phyloP scores from a whole-genome alignment of 2,113 vertebrate genomes.

The Tragulus kanchil region DNA sequence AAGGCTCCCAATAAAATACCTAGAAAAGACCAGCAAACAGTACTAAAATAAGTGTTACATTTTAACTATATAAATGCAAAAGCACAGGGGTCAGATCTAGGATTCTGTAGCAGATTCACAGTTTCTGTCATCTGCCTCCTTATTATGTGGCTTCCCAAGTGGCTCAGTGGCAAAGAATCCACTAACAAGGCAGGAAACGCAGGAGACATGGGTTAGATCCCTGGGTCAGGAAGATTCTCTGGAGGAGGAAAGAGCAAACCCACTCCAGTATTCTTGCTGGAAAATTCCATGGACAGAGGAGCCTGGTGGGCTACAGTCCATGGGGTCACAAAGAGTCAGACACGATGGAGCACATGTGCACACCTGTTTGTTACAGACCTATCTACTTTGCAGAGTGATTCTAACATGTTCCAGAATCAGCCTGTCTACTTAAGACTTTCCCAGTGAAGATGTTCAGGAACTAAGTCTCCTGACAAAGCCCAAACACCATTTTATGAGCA shows the following conservation, averaged over 20 bases:
- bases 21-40: neutral
- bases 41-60: neutral
- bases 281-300: neutral
- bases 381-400: neutral
- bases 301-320: neutral
- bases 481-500: neutral
- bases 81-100: neutral
- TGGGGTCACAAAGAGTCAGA: neutral
- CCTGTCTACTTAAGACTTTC: neutral
- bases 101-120: neutral
- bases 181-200: neutral
- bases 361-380: neutral
- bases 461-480: neutral
- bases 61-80: neutral
- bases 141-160: neutral
- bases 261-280: neutral
- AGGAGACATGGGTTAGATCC: neutral
- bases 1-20: neutral
- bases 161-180: neutral
- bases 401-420: neutral
- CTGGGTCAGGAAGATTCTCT: neutral
- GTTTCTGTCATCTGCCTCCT: neutral
- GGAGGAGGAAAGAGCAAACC: neutral
- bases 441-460: neutral
- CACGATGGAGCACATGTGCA: fast-evolving